These are phyloP conservation scores for Numenius phaeopus DNA, from an alignment of 2,797 vertebrate genomes.

Conservation along the genomic window DNA sequence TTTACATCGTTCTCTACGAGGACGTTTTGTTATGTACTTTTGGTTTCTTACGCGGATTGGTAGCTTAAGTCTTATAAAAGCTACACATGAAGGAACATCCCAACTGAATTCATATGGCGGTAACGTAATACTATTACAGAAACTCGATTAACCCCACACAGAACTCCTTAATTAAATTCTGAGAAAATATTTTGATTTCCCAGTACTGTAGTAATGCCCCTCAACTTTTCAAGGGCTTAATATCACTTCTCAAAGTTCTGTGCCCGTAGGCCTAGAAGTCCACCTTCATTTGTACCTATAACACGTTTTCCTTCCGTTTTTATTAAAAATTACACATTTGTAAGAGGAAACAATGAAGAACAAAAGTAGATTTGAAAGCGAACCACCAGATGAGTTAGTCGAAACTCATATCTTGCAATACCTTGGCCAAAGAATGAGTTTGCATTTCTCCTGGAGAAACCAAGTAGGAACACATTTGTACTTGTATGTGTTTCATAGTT, in stretches of 20 bases:
- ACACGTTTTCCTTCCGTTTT: background rate
- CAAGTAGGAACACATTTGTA: background rate
- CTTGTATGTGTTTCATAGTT: background rate
- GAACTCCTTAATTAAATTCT: background rate
- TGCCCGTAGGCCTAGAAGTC: background rate
- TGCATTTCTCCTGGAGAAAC: background rate
- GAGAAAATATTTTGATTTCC: background rate
- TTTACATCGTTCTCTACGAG: background rate
- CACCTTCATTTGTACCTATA: background rate
- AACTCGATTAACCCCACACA: background rate
- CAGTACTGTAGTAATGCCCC: background rate
- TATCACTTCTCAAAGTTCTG: background rate
- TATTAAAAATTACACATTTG: background rate
- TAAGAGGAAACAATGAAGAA: background rate
- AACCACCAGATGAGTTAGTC: background rate
- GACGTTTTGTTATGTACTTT: background rate
- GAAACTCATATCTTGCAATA: background rate
- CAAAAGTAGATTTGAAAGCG: background rate
- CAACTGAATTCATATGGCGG: background rate
- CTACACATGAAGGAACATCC: background rate
- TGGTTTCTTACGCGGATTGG: background rate
- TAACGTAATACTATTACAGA: background rate
- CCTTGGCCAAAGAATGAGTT: background rate
- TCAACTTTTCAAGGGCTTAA: background rate
- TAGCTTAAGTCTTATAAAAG: background rate